Percentiles rank a stretch among this genome's conserved stretches.
Evolutionary conservation across 1,140 invertebrate species (phyloP).

Genomic region (Charaxes varanes): DNA sequence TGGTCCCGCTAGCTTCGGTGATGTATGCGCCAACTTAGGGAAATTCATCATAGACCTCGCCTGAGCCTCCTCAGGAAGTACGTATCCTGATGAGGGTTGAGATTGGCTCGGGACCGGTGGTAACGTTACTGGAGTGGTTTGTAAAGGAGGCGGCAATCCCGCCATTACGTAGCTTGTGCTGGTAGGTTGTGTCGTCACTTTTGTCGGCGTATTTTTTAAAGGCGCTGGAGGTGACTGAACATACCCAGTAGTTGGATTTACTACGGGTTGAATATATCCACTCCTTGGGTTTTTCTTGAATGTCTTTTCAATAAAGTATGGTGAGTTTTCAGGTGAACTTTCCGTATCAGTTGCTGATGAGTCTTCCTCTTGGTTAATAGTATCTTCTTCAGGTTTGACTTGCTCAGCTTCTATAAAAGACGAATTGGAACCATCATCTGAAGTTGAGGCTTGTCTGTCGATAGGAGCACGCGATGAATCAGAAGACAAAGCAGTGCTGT

Average conservation of each 20-base stretch:
- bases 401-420: conserved; percentile 52
- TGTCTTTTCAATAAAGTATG: conserved; percentile 39
- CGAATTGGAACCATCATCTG: conserved; percentile 55
- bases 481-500: conserved; percentile 56
- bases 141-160: conserved; percentile 45
- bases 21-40: conserved; percentile 35
- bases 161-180: conserved; percentile 62
- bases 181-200: conserved; percentile 31
- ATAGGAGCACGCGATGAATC: conserved; percentile 45
- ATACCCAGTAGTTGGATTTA: conserved; percentile 40
- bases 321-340: conserved; percentile 36
- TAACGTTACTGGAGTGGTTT: conserved; percentile 34
- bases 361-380: conserved; percentile 34
- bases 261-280: conserved; percentile 49
- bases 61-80: conserved; percentile 46
- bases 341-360: conserved; percentile 39
- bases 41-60: conserved; percentile 38
- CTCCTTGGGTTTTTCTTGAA: conserved; percentile 51
- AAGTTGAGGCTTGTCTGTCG: conserved; percentile 50
- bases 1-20: conserved; percentile 43
- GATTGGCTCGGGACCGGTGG: conserved; percentile 27
- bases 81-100: conserved; percentile 46
- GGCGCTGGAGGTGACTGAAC: conserved; percentile 44
- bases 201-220: conserved; percentile 25
- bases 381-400: conserved; percentile 30